Conservation (phyloP, 1,140 invertebrate species). For the Bradynema listronoti region DNA sequence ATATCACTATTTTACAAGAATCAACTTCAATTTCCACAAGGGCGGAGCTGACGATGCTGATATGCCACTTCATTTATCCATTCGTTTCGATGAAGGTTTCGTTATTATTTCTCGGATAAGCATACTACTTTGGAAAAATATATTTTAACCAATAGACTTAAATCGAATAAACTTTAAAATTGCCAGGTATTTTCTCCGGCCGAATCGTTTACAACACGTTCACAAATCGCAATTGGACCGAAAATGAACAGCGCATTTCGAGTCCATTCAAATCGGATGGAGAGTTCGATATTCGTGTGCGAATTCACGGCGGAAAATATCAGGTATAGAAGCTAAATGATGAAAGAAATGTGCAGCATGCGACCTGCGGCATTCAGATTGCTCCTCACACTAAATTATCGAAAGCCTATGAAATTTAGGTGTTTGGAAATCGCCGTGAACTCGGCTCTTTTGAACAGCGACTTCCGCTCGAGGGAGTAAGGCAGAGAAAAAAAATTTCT, state of each 20-base stretch:
- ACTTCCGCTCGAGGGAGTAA: slow-evolving; percentile 45
- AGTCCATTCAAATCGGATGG: slow-evolving; percentile 54
- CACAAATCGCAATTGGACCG: slow-evolving; percentile 53
- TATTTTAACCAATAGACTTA: neutral
- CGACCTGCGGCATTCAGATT: too few species aligned
- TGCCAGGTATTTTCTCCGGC: slow-evolving; percentile 39
- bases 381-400: neutral
- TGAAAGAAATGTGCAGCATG: too few species aligned
- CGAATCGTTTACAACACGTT: slow-evolving; percentile 57
- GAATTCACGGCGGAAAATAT: slow-evolving; percentile 52
- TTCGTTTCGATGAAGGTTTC: slow-evolving; percentile 54
- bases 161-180: neutral
- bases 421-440: slow-evolving; percentile 51
- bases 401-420: slow-evolving; percentile 25
- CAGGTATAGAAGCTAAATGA: too few species aligned
- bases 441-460: slow-evolving; percentile 54
- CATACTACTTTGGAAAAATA: slow-evolving; percentile 4
- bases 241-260: slow-evolving; percentile 46
- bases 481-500: slow-evolving; percentile 5
- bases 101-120: slow-evolving; percentile 4
- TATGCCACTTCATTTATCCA: slow-evolving; percentile 55
- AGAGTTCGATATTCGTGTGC: slow-evolving; percentile 54
- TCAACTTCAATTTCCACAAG: slow-evolving; percentile 58
- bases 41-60: slow-evolving; percentile 49
- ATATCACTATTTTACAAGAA: slow-evolving; percentile 24